Conservation (phyloP, 2,113 vertebrate genomes). For the Oncorhynchus clarkii region DNA sequence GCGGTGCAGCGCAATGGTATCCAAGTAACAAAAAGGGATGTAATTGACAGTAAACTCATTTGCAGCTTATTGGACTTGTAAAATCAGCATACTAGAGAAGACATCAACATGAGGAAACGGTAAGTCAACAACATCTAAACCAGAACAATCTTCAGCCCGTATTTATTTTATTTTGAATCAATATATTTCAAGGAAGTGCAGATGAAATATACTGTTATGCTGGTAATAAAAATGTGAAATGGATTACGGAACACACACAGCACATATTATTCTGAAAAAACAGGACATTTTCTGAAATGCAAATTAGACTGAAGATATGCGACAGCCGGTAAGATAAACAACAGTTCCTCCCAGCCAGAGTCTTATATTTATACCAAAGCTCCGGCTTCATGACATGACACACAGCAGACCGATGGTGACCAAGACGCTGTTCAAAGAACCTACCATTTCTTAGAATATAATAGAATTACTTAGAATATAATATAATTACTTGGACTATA, state of each 20-base stretch:
- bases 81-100: not conserved
- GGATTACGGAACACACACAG: slow-evolving; percentile 45
- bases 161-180: no score
- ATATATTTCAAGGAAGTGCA: not conserved
- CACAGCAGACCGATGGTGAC: slow-evolving; percentile 39
- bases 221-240: slow-evolving; percentile 16
- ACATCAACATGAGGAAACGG: not conserved
- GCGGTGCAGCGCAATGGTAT: not conserved
- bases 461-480: no score
- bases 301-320: slow-evolving; percentile 46
- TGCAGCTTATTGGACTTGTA: not conserved
- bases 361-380: not conserved
- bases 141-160: no score
- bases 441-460: no score
- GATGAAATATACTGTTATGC: slow-evolving; percentile 9
- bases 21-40: not conserved
- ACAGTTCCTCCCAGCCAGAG: slow-evolving; percentile 45
- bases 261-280: no score
- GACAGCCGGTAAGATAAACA: slow-evolving; percentile 46
- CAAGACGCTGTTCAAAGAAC: slow-evolving; percentile 25
- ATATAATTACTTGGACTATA: no score
- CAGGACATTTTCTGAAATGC: slow-evolving; percentile 25
- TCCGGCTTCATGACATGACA: not conserved
- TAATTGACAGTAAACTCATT: not conserved
- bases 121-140: not conserved